Evolutionary conservation across 2,797 vertebrate genomes (phyloP).

Genomic region (Tarsius wallacei): DNA sequence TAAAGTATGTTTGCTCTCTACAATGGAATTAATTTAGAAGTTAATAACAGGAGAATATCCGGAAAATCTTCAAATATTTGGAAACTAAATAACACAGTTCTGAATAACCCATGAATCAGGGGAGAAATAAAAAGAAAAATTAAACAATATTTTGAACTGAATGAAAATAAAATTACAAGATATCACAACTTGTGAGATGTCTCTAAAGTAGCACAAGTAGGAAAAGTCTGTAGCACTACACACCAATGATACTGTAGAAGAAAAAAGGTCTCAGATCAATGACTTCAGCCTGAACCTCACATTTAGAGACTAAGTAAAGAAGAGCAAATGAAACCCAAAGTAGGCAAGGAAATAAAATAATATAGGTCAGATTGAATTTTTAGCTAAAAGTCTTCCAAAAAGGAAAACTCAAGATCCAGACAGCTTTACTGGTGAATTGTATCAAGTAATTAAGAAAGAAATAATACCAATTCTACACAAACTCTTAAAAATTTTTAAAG

Average conservation of each 20-base stretch:
- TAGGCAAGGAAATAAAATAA: not conserved
- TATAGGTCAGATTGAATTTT: not conserved
- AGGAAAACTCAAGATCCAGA: not conserved
- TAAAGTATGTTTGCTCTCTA: not conserved
- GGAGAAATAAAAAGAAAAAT: not conserved
- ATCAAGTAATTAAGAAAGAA: not conserved
- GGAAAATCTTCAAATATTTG: not conserved
- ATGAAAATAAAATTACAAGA: not conserved
- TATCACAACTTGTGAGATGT: not conserved
- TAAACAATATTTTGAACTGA: not conserved
- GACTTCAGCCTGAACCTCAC: not conserved
- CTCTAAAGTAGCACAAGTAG: not conserved
- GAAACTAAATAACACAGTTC: not conserved
- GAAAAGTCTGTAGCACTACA: not conserved
- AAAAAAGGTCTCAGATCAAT: not conserved
- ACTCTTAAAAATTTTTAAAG: not conserved
- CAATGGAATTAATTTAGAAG: not conserved
- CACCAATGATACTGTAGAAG: not conserved
- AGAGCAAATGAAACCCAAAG: not conserved
- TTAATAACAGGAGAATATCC: not conserved
- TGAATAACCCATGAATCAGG: not conserved
- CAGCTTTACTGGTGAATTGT: not conserved
- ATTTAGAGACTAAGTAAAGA: not conserved
- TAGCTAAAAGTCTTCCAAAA: not conserved
- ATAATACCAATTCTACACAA: not conserved